Evolutionary conservation across 2,888 invertebrate species (phyloP), one percentile per base, ranked within the genome.

Genomic region (Melinaea marsaeus): DNA sequence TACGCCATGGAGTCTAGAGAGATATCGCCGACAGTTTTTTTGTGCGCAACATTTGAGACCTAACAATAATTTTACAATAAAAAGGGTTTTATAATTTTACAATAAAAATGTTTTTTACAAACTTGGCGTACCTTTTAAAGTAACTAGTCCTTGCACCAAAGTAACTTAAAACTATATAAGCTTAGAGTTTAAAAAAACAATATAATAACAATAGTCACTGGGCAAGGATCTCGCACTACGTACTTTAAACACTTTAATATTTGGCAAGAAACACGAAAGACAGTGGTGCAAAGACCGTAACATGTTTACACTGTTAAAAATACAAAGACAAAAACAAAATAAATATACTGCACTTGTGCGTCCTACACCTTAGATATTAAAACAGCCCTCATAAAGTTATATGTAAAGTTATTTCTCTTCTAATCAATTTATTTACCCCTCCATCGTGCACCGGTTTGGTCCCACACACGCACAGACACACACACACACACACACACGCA

Each of bases 391-490:
- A 63, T 69, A 75, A 63, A 68, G 72, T 69, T 76, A 79, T 80
- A 75, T 72, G 22, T 22, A 66, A 70, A 70, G 64, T 72, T 69
- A 66, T 66, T 68, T 64, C 63, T 66, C 63, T 64, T 64, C 51
- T 65, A 58, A 61, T 63, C 45, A 57, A 55, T 60, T 55, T 58
- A 58, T 67, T 75, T 83, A 83, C 83, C 85, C 80, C 82, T 74
- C 73, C 76, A 75, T 71, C 78, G 65, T 74, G 88, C 86, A 88
- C 89, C 89, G 88, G 89, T 88, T 88, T 90, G 90, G 90, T 88
- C 90, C 90, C 90, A 74, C 71, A 57, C 70, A 22, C 22, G 22
- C 22, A 22, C 22, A 22, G 22, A 22, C 22, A 22, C 22, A 22
- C 22, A 22, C 22, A 22, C 22, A 22, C 22, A 22, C 22, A 22